Base-by-base conservation (phyloP, 2,797 vertebrate genomes). In the Buphagus erythrorhynchus region DNA sequence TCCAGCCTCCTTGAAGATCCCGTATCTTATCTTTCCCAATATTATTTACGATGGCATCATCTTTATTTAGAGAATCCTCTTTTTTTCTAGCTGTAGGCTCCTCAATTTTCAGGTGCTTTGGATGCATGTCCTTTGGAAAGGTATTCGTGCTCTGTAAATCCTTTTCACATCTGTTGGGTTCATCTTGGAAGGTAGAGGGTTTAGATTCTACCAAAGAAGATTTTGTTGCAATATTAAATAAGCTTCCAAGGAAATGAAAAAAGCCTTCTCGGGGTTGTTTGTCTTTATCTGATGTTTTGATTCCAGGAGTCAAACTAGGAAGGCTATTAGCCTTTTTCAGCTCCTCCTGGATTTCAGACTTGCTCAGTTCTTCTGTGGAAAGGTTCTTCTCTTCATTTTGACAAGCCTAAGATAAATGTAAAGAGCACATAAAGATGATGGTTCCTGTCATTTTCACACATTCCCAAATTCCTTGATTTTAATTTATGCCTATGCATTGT, bases 231-330 rank as follows among this genome's bases (percentile, higher is more conserved):
- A 98, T 98, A 95, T 91, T 97, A 95, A 98, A 98, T 84, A 98
- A 97, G 78, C 93, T 98, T 63, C 98, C 98, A 94, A 98, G 97
- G 95, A 98, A 98, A 57, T 98, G 98, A 58, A 98, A 97, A 95
- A 98, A 98, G 48, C 98, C 97, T 96, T 98, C 98, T 90, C 97
- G 98, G 15, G 97, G 95, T 62, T 97, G 98, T 61, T 94, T 98
- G 45, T 98, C 97, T 49, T 81, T 97, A 59, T 97, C 97, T 62
- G 86, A 69, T 62, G 73, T 71, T 97, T 97, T 98, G 90, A 45
- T 51, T 58, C 96, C 97, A 76, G 97, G 79, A 66, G 86, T 90
- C 86, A 97, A 90, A 91, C 92, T 96, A 14, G 96, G 95, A 91
- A 98, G 88, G 55, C 97, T 98, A 24, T 94, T 97, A 18, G 96